A percentile compares a stretch with the other conserved stretches of the same genome.
Evolutionary conservation across 2,113 vertebrate genomes (phyloP).

Genomic region (Colistium nudipinnis): DNA sequence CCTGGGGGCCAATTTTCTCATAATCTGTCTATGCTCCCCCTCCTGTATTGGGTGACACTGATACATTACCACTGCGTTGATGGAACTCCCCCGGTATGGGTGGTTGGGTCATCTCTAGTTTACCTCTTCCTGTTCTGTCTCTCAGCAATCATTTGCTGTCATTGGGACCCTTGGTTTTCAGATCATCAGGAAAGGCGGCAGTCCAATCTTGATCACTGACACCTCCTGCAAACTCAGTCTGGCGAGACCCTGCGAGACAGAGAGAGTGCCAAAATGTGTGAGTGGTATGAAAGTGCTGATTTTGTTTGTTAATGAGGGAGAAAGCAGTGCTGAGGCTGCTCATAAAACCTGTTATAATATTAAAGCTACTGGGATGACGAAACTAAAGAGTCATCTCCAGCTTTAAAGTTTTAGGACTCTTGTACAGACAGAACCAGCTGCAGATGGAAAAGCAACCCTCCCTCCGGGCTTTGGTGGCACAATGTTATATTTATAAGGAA

Average conservation of each 20-base stretch:
- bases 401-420: slow-evolving; percentile 26
- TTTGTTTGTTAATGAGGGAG: slow-evolving; percentile 40
- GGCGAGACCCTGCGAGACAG: slow-evolving; percentile 24
- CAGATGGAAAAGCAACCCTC: slow-evolving; percentile 36
- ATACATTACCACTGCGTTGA: slow-evolving; percentile 40
- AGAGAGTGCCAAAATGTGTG: slow-evolving; percentile 47
- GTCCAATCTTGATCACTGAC: slow-evolving; percentile 31
- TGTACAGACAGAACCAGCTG: slow-evolving; percentile 12
- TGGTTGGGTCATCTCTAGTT: slow-evolving; percentile 22
- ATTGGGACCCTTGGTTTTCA: not conserved
- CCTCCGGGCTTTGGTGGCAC: slow-evolving; percentile 43
- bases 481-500: slow-evolving; percentile 63
- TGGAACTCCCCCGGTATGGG: slow-evolving; percentile 27
- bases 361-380: slow-evolving; percentile 53
- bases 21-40: not conserved
- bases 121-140: slow-evolving; percentile 24
- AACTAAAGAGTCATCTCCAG: slow-evolving; percentile 24
- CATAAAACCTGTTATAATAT: slow-evolving; percentile 61
- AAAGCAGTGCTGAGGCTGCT: slow-evolving; percentile 70
- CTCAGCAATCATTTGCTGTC: slow-evolving; percentile 29
- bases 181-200: slow-evolving; percentile 40
- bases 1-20: not conserved
- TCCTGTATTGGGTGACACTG: slow-evolving; percentile 49
- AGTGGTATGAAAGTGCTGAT: slow-evolving; percentile 70
- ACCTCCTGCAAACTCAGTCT: slow-evolving; percentile 23